Conservation (phyloP, 2,113 vertebrate species). For the Hucho hucho region DNA sequence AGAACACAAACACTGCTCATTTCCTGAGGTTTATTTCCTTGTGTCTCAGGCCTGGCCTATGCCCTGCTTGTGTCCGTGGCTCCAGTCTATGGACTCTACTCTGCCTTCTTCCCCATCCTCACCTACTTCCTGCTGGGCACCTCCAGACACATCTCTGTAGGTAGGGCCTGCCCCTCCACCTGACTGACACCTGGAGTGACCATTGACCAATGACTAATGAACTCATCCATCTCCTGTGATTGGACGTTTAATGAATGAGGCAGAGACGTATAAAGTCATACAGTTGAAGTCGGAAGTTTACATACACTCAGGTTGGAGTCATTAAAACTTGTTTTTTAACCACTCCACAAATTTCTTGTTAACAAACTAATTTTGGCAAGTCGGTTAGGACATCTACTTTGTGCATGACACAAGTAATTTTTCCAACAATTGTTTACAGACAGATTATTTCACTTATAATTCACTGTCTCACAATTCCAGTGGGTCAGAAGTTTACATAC, state of each 20-base stretch:
- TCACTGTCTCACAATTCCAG: no score
- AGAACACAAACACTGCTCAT: no score
- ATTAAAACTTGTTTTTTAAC: no score
- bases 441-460: no score
- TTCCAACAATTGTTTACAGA: no score
- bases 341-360: no score
- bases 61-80: constrained; percentile 80
- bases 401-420: no score
- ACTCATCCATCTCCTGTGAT: background rate
- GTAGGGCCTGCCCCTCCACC: constrained; percentile 61
- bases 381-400: no score
- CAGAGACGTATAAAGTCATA: background rate
- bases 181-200: background rate
- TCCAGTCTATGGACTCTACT: constrained; percentile 83
- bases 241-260: background rate
- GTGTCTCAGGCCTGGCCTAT: constrained; percentile 81
- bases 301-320: no score
- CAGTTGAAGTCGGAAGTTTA: no score
- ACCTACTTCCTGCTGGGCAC: constrained; percentile 86
- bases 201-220: background rate
- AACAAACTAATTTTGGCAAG: no score
- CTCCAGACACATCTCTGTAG: constrained; percentile 86
- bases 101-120: constrained; percentile 86
- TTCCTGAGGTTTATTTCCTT: background rate
- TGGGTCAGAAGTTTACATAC: no score